These are phyloP conservation scores for Amphiprion percula DNA, from an alignment of 2,113 vertebrate species.

Conservation along the genomic window DNA sequence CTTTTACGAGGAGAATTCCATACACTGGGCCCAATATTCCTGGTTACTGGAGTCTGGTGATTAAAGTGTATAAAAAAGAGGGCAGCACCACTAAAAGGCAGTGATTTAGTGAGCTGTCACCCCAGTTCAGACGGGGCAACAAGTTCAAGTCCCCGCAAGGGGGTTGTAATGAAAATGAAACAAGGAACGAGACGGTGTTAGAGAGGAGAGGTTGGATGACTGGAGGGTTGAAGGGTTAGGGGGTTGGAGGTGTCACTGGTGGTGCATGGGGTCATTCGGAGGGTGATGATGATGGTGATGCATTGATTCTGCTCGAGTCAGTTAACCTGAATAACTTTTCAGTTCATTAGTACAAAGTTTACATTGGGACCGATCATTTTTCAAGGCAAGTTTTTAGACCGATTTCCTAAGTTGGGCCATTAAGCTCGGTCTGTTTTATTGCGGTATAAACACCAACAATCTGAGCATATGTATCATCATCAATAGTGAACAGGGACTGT, in stretches of 20 bases:
- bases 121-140: conserved; percentile 76
- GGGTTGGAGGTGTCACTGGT: conserved; percentile 24
- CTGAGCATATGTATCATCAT: conserved; percentile 4
- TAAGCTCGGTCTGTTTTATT: not conserved
- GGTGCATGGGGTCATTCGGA: conserved; percentile 47
- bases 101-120: conserved; percentile 88
- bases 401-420: not conserved
- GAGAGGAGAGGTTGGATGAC: conserved; percentile 44
- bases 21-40: conserved; percentile 81
- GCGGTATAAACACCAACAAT: not conserved
- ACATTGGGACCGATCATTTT: not conserved
- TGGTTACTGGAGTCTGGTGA: conserved; percentile 84
- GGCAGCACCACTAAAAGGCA: conserved; percentile 82
- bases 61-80: conserved; percentile 86
- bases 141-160: conserved; percentile 84
- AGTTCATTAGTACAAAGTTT: not conserved
- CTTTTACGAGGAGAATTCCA: conserved; percentile 84
- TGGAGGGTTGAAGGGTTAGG: conserved; percentile 29
- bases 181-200: conserved; percentile 65
- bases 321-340: not conserved
- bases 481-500: not conserved
- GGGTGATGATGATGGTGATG: conserved; percentile 32
- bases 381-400: not conserved
- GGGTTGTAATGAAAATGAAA: conserved; percentile 84
- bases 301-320: conserved; percentile 8